These are phyloP conservation scores for Boleophthalmus pectinirostris DNA, from an alignment of 2,113 vertebrate genomes.

Conservation along the genomic window DNA sequence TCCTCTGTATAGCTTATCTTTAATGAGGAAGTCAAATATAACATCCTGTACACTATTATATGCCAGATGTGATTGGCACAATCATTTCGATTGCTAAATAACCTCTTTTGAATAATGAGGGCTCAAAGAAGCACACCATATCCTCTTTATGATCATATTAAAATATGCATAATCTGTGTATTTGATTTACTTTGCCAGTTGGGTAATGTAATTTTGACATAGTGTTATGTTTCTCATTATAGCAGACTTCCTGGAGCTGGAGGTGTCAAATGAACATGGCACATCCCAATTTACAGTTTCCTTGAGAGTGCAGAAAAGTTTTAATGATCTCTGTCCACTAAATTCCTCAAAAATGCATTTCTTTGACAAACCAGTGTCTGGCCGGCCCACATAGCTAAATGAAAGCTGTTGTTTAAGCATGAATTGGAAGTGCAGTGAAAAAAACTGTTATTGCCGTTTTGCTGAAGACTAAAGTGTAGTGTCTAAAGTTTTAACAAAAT, in stretches of 20 bases:
- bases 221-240: not conserved
- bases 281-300: constrained; percentile 1
- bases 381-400: not conserved
- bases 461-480: not conserved
- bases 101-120: not conserved
- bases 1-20: not conserved
- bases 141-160: not conserved
- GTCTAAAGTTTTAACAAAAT: not conserved
- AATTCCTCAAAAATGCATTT: not conserved
- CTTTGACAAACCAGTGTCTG: not conserved
- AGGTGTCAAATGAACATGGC: constrained; percentile 4
- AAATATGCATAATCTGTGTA: constrained; percentile 2
- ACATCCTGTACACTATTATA: not conserved
- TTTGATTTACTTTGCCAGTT: not conserved
- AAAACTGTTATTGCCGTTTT: not conserved
- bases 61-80: not conserved
- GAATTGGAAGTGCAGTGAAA: not conserved
- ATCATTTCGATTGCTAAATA: not conserved
- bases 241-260: not conserved
- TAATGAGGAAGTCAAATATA: not conserved
- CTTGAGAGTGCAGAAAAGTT: constrained; percentile 3
- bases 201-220: not conserved
- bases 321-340: constrained; percentile 3
- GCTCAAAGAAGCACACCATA: not conserved
- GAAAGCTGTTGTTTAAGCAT: not conserved